A percentile compares a stretch with the other conserved stretches of the same genome.
Conservation (phyloP, 2,113 vertebrate species). For the Triplophysa tibetana region DNA sequence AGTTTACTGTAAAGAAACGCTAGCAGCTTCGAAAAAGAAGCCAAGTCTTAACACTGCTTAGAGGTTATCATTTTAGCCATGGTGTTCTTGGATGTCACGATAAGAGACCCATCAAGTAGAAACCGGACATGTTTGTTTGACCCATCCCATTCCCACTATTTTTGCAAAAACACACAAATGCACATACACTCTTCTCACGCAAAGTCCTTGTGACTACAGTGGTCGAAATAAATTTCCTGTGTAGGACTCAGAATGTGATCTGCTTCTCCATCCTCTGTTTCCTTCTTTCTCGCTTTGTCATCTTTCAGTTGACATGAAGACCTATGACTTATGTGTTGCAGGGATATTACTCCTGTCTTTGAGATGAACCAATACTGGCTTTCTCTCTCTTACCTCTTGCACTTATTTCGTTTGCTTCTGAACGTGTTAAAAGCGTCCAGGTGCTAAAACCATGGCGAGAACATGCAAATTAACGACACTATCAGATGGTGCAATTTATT, state of each 20-base stretch:
- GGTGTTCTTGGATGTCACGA: too few relatives aligned
- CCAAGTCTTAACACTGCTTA: too few relatives aligned
- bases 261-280: background rate
- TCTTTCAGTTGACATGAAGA: background rate
- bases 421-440: background rate
- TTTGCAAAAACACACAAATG: conserved; percentile 10
- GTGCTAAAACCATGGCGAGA: background rate
- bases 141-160: background rate
- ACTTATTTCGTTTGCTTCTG: background rate
- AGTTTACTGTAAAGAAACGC: too few relatives aligned
- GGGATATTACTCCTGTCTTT: conserved; percentile 2
- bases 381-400: background rate
- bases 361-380: conserved; percentile 20
- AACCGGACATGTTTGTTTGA: background rate
- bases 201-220: background rate
- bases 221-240: conserved; percentile 46
- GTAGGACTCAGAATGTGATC: background rate
- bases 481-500: background rate
- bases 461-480: background rate
- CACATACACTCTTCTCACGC: background rate
- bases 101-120: too few relatives aligned
- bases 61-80: background rate
- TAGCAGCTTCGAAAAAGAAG: too few relatives aligned
- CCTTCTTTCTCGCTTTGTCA: conserved; percentile 2
- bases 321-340: conserved; percentile 2